Base-by-base conservation (phyloP, 2,888 invertebrate species). In the Physocephala rufipes region DNA sequence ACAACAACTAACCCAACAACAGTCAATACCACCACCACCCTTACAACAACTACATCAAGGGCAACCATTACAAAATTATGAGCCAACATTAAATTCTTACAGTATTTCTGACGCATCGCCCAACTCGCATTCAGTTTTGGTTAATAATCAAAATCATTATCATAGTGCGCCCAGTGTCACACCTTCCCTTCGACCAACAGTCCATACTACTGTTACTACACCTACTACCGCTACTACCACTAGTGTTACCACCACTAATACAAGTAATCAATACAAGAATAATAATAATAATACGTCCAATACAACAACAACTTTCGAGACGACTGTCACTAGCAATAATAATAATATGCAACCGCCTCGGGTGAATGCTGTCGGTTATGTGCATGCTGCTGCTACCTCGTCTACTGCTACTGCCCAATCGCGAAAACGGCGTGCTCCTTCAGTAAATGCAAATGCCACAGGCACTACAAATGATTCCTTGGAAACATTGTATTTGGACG, bases 401-500 rank as follows among this genome's bases (percentile, higher is more conserved):
- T 5, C 26, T 19, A 53, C 61, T 15, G 69, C 69, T 45, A 61
- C 69, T 28, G 9, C 4, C 5, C 58, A 58, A 26, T 12, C 58
- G n/a, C 73, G 73, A 7, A 71, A 71, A 45, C 71, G 71, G 19
- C 75, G 75, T 30, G 12, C 74, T 45, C 45, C 73, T 4, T 28
- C 71, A 13, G 63, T 49, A 26, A 64, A n/a, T 64, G 36, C 47
- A 13, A 59, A 36, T 16, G 43, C 36, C 36, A 43, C 53, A 21
- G 45, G 45, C 24, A 36, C 15, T 30, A 19, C 26, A 30, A 71
- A 75, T 13, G 83, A 83, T 19, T 75, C 79, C 0, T 67, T 84
- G 19, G 82, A 83, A 67, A 59, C 71, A 0, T 58, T 78, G 4
- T 83, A 79, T 45, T 74, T 83, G 71, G 82, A 81, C 19, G 82